phyloP scores from a whole-genome alignment of 2,888 invertebrate genomes.

The Lasioglossum pauxillum region DNA sequence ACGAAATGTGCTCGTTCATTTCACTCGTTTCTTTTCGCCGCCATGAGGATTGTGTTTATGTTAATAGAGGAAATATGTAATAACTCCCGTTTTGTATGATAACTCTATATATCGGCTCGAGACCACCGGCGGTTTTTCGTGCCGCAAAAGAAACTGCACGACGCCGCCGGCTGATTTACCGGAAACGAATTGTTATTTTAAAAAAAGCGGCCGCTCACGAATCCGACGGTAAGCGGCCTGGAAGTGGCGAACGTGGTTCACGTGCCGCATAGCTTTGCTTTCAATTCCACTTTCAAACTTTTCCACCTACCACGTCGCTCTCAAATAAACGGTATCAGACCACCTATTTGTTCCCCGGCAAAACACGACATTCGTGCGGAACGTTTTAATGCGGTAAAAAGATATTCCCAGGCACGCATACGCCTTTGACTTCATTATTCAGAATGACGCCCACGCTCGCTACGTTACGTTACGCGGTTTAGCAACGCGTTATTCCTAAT shows the following conservation, averaged over 20 bases:
- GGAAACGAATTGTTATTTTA: slow-evolving; percentile 63
- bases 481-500: slow-evolving; percentile 34
- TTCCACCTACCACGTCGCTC: slow-evolving; percentile 69
- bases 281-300: slow-evolving; percentile 82
- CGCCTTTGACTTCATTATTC: slow-evolving; percentile 60
- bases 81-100: slow-evolving; percentile 27
- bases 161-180: slow-evolving; percentile 23
- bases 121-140: background rate
- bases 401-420: slow-evolving; percentile 76
- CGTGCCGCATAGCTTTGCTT: slow-evolving; percentile 80
- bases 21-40: slow-evolving; percentile 32
- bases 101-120: slow-evolving; percentile 25
- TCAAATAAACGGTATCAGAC: slow-evolving; percentile 74
- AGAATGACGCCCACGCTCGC: slow-evolving; percentile 25
- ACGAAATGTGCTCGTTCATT: slow-evolving; percentile 29
- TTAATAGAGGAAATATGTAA: slow-evolving; percentile 50
- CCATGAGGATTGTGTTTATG: slow-evolving; percentile 51
- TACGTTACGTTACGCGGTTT: slow-evolving; percentile 8
- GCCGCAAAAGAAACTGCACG: background rate
- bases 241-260: slow-evolving; percentile 74
- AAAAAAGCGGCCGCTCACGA: slow-evolving; percentile 53
- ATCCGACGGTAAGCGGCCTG: slow-evolving; percentile 66
- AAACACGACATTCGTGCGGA: slow-evolving; percentile 80
- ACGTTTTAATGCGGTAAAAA: slow-evolving; percentile 77
- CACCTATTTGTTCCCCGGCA: slow-evolving; percentile 74